A percentile compares a stretch with the other conserved stretches of the same genome.
Conservation (phyloP, 1,140 invertebrate species). For the Drosophila burlai region DNA sequence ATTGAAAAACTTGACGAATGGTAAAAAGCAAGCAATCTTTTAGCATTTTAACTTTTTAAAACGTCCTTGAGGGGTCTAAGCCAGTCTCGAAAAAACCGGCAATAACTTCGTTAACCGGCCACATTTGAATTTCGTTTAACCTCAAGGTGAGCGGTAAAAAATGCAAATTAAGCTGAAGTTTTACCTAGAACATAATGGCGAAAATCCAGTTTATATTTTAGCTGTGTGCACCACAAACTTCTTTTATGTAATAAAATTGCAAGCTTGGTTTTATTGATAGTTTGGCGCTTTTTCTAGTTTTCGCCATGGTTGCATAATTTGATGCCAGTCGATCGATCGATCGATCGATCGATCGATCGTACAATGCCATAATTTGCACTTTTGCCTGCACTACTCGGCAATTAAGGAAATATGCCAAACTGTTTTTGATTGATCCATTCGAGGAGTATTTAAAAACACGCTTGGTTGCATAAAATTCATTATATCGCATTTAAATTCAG, state of each 20-base stretch:
- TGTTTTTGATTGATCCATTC: conserved; percentile 30
- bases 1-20: background rate
- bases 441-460: conserved; percentile 14
- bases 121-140: conserved; percentile 4
- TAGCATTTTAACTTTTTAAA: conserved; percentile 12
- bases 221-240: background rate
- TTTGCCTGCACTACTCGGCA: conserved; percentile 48
- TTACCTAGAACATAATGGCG: background rate
- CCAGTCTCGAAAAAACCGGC: conserved; percentile 6
- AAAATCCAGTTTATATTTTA: background rate
- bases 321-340: conserved; percentile 10
- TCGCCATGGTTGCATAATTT: conserved; percentile 48
- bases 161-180: background rate
- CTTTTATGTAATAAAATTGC: conserved; percentile 2
- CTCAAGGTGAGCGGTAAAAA: conserved; percentile 6
- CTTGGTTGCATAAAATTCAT: conserved; percentile 59
- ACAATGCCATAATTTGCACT: conserved; percentile 55
- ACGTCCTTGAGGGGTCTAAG: conserved; percentile 52
- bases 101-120: conserved; percentile 6
- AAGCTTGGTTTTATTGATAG: conserved; percentile 5
- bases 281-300: conserved; percentile 38
- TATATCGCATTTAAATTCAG: conserved; percentile 40
- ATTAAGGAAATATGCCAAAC: conserved; percentile 56
- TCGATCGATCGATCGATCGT: background rate
- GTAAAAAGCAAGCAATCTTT: conserved; percentile 23